Evolutionary conservation across 2,888 invertebrate species (phyloP), one percentile per base, ranked within the genome.

Genomic region (Prenolepis imparis): DNA sequence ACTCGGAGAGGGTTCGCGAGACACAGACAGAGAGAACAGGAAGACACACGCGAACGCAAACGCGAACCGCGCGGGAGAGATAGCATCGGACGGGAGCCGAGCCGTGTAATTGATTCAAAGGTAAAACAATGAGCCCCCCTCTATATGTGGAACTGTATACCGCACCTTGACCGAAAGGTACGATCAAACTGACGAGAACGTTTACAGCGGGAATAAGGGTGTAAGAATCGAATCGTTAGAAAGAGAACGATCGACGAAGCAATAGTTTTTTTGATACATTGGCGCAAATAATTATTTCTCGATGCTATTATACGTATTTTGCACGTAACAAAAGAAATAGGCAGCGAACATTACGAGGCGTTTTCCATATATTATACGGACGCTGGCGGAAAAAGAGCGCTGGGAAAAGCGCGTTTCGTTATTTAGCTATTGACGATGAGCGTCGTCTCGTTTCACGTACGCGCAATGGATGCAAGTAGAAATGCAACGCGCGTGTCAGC

Each of bases 91-190:
- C 91, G 89, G 90, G 78, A 92, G 93, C 90, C 91, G 90, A 93
- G 91, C 89, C 93, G 91, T 93, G 93, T 93, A 93, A 93, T 93
- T 93, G 93, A 93, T 93, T 93, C 93, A 91, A 82, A 91, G 90
- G 90, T 90, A 91, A 93, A 93, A 93, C 93, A 93, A 93, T 93
- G 93, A 92, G 90, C 1, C 28, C 1, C 28, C 89, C 91, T 90
- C 92, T 92, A 91, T 92, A 91, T 91, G 92, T 84, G 91, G 88
- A 92, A 91, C 90, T 89, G 87, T 73, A 77, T 12, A 41, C 36
- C 8, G 44, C 63, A 81, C 63, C 77, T 81, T 84, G 66, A 81
- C 64, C 80, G 39, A 63, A 77, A 81, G 44, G 36, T 64, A 72
- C 36, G 44, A 52, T 36, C 41, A 21, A 77, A 72, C 24, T 72